Evolutionary conservation across 2,113 vertebrate genomes (phyloP).

Genomic region (Cichladusa arquata): DNA sequence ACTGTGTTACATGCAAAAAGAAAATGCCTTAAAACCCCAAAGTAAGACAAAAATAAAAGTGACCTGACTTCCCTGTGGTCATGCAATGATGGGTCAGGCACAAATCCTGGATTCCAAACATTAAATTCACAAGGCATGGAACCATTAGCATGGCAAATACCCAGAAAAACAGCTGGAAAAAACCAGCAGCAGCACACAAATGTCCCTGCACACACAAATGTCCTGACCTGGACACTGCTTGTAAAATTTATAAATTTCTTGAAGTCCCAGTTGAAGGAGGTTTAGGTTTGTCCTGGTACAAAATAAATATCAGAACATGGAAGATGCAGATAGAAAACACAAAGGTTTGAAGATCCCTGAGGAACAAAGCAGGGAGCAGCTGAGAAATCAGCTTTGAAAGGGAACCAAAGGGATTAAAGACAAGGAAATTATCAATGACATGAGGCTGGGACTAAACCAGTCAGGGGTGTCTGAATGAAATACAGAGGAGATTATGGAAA

Average conservation of each 20-base stretch:
- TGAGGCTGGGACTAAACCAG: background rate
- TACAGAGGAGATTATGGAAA: conserved; percentile 15
- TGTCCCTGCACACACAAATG: background rate
- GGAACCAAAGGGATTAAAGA: conserved; percentile 43
- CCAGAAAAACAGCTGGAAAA: background rate
- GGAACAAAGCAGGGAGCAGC: background rate
- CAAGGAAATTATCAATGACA: conserved; percentile 16
- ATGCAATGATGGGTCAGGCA: background rate
- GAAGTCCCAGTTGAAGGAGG: background rate
- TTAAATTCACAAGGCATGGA: background rate
- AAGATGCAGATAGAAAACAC: background rate
- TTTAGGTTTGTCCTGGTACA: background rate
- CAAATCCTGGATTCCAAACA: background rate
- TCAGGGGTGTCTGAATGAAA: background rate
- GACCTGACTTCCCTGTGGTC: background rate
- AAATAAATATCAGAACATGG: background rate
- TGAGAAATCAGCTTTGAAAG: conserved; percentile 25
- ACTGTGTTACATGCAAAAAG: background rate
- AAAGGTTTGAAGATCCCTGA: background rate
- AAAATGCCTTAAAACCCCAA: background rate
- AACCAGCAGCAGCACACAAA: background rate
- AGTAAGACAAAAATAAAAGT: background rate
- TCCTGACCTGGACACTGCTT: background rate
- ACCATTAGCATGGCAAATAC: background rate
- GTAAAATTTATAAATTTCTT: background rate